Evolutionary conservation across 2,888 invertebrate species (phyloP).

Genomic region (Diaprepes abbreviatus): DNA sequence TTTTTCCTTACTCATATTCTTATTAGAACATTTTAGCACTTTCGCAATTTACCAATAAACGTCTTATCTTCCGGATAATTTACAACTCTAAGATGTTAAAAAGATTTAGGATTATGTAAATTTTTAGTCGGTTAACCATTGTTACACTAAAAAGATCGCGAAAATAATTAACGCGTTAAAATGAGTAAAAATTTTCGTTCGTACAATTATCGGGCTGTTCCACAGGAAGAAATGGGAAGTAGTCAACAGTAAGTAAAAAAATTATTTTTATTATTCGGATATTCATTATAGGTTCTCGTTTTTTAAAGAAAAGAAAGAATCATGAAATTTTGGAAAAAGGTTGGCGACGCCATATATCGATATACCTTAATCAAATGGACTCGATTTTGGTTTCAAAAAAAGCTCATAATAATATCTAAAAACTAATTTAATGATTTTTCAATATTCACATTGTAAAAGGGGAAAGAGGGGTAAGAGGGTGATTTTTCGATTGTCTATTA

Average conservation of each 20-base stretch:
- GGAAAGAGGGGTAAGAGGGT: too few relatives aligned
- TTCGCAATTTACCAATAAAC: constrained; percentile 1
- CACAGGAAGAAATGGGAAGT: background rate
- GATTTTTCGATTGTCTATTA: too few relatives aligned
- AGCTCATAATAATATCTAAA: too few relatives aligned
- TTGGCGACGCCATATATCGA: too few relatives aligned
- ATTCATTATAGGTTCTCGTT: too few relatives aligned
- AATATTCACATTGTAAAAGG: too few relatives aligned
- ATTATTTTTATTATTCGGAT: background rate
- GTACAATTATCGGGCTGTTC: background rate
- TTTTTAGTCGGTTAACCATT: background rate
- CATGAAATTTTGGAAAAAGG: too few relatives aligned
- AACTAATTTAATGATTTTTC: too few relatives aligned
- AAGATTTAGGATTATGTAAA: constrained; percentile 3
- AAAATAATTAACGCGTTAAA: background rate
- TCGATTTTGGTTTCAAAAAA: too few relatives aligned
- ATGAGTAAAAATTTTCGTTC: constrained; percentile 1
- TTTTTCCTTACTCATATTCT: constrained; percentile 1
- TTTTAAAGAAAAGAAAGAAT: too few relatives aligned
- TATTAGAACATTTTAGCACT: constrained; percentile 7
- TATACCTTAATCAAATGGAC: too few relatives aligned
- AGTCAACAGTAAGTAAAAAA: background rate
- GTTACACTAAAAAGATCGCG: constrained; percentile 1
- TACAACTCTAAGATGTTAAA: constrained; percentile 4
- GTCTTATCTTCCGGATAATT: constrained; percentile 8